phyloP scores from a whole-genome alignment of 2,888 invertebrate genomes.

The Xestia c-nigrum region DNA sequence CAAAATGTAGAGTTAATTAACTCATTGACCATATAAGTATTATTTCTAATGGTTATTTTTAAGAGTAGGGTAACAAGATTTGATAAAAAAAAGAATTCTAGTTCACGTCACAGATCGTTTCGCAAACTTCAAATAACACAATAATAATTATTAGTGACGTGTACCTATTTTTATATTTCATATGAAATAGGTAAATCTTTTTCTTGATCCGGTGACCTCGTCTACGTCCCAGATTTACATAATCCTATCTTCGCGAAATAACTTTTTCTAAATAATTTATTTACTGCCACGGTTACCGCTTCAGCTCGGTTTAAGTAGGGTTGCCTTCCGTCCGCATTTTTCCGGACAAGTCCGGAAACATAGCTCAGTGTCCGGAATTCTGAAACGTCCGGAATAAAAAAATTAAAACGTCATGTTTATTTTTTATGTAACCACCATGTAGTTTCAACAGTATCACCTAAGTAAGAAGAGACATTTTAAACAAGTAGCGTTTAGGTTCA shows the following conservation, averaged over 20 bases:
- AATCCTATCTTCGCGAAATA: conserved; percentile 71
- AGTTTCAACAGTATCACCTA: not conserved
- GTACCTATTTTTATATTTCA: conserved; percentile 10
- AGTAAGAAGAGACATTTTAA: not conserved
- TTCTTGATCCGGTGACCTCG: conserved; percentile 62
- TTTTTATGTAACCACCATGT: not conserved
- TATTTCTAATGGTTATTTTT: not conserved
- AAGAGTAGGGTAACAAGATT: not conserved
- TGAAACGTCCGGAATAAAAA: not conserved
- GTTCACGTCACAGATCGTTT: not conserved
- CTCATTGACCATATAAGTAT: not conserved
- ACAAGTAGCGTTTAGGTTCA: not conserved
- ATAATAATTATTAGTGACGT: conserved; percentile 11
- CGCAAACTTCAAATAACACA: conserved; percentile 4
- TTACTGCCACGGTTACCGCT: conserved; percentile 69
- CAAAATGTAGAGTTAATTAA: not conserved
- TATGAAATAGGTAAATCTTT: conserved; percentile 8
- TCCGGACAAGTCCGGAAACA: not conserved
- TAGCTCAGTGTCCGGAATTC: not conserved
- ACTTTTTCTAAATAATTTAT: conserved; percentile 80
- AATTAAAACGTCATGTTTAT: not conserved
- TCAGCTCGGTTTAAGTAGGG: conserved; percentile 54
- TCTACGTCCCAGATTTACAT: conserved; percentile 73
- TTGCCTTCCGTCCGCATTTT: not conserved
- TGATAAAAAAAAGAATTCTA: not conserved